Percentiles rank a stretch among this genome's conserved stretches.
Evolutionary conservation across 2,797 vertebrate species (phyloP).

Genomic region (Chanos chanos): DNA sequence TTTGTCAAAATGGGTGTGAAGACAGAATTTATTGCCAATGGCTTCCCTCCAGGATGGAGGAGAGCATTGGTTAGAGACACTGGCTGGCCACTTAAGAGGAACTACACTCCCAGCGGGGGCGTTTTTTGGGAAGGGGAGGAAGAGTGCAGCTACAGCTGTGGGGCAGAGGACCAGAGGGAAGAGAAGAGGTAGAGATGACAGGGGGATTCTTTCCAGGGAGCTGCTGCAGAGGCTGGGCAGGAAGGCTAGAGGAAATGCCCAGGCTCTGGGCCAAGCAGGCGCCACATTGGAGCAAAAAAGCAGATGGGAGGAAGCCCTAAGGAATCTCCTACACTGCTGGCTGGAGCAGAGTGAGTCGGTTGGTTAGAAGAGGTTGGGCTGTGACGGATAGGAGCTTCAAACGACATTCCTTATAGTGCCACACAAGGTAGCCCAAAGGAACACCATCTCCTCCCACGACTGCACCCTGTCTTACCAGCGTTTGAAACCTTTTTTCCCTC

Average conservation of each 20-base stretch:
- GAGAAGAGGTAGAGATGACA: slow-evolving; percentile 58
- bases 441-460: too few relatives aligned
- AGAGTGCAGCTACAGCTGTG: slow-evolving; percentile 56
- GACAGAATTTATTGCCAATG: slow-evolving; percentile 75
- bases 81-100: slow-evolving; percentile 69
- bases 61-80: slow-evolving; percentile 48
- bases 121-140: slow-evolving; percentile 57
- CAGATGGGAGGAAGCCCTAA: slow-evolving; percentile 73
- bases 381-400: too few relatives aligned
- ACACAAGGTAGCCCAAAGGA: too few relatives aligned
- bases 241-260: slow-evolving; percentile 72
- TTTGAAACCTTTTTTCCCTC: too few relatives aligned
- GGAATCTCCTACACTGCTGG: slow-evolving; percentile 68
- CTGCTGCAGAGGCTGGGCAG: slow-evolving; percentile 59
- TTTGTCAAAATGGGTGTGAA: slow-evolving; percentile 82
- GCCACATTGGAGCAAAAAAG: slow-evolving; percentile 66
- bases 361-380: too few relatives aligned
- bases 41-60: slow-evolving; percentile 78
- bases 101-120: slow-evolving; percentile 65
- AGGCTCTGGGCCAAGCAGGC: slow-evolving; percentile 64
- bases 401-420: too few relatives aligned
- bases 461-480: too few relatives aligned
- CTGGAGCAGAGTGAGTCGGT: slow-evolving; percentile 56
- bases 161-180: slow-evolving; percentile 49
- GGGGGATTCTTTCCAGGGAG: slow-evolving; percentile 60